phyloP scores from a whole-genome alignment of 1,140 invertebrate species.

The Brachionus angularis region DNA sequence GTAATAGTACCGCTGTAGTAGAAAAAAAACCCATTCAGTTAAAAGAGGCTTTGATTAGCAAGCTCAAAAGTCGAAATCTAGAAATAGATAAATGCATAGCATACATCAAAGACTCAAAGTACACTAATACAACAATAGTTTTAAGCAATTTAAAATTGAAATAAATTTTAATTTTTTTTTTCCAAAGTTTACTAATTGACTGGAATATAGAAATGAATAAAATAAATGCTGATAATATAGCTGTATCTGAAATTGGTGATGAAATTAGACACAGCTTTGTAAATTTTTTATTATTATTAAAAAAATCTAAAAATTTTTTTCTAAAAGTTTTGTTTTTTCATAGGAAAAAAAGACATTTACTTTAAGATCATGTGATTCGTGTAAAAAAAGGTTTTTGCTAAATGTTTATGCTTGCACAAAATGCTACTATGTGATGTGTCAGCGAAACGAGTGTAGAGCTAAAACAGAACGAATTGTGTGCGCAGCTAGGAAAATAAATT shows the following conservation, averaged over 20 bases:
- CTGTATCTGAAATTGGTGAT: conserved; percentile 15
- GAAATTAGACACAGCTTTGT: conserved; percentile 36
- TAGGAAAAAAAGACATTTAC: conserved; percentile 35
- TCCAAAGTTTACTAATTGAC: conserved; percentile 9
- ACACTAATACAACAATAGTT: too few relatives aligned
- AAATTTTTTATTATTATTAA: neutral
- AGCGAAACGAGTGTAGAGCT: conserved; percentile 2
- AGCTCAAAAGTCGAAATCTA: conserved; percentile 35
- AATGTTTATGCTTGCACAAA: conserved; percentile 38
- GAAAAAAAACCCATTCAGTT: conserved; percentile 17
- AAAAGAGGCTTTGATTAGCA: conserved; percentile 2
- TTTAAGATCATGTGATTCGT: conserved; percentile 37
- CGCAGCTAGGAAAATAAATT: conserved; percentile 9
- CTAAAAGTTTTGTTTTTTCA: neutral
- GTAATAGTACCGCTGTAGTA: conserved; percentile 38
- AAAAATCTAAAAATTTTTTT: neutral
- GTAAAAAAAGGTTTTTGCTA: conserved; percentile 17
- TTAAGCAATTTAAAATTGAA: neutral
- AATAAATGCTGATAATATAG: conserved; percentile 14
- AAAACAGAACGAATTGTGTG: conserved; percentile 26
- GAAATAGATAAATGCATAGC: conserved; percentile 37
- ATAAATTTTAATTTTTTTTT: neutral
- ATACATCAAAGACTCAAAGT: conserved; percentile 23
- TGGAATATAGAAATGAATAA: conserved; percentile 23
- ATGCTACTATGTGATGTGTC: conserved; percentile 34